These are phyloP conservation scores for Arbacia lixula DNA, from an alignment of 53 echinoderm and acorn worm species.

Conservation along the genomic window DNA sequence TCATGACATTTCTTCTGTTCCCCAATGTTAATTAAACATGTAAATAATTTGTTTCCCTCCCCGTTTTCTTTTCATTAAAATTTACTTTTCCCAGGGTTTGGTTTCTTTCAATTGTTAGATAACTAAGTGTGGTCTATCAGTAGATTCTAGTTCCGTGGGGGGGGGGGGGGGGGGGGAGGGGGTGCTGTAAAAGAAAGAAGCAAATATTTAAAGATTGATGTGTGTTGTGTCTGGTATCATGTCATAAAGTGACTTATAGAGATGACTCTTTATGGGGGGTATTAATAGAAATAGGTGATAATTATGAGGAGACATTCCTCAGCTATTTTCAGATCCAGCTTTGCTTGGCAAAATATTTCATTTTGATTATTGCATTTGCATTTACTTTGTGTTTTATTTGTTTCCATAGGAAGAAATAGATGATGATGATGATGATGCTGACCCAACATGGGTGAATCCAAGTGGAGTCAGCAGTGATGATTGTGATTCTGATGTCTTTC, in stretches of 20 bases:
- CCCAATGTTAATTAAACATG: not conserved
- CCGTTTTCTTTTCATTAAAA: constrained; percentile 2
- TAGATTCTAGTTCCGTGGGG: too few relatives aligned
- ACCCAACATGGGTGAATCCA: constrained; percentile 11
- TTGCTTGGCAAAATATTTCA: constrained; percentile 2
- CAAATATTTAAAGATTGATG: too few relatives aligned
- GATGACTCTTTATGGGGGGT: too few relatives aligned
- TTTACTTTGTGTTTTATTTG: constrained; percentile 23
- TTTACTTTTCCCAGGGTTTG: not conserved
- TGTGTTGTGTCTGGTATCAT: too few relatives aligned
- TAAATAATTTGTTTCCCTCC: not conserved
- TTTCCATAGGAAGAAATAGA: constrained; percentile 32
- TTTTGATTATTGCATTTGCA: constrained; percentile 16
- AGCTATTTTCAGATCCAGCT: not conserved
- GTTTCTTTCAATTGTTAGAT: not conserved
- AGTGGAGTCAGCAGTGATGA: constrained; percentile 14
- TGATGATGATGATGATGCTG: constrained; percentile 26
- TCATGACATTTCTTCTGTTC: not conserved
- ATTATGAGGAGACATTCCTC: too few relatives aligned
- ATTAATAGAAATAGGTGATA: too few relatives aligned
- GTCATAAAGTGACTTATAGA: too few relatives aligned
- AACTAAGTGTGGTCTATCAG: too few relatives aligned
- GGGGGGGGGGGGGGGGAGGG: too few relatives aligned
- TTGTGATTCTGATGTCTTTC: constrained; percentile 25
- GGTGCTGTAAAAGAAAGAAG: too few relatives aligned